phyloP scores from a whole-genome alignment of 2,797 vertebrate species.

The Bufotes viridis region DNA sequence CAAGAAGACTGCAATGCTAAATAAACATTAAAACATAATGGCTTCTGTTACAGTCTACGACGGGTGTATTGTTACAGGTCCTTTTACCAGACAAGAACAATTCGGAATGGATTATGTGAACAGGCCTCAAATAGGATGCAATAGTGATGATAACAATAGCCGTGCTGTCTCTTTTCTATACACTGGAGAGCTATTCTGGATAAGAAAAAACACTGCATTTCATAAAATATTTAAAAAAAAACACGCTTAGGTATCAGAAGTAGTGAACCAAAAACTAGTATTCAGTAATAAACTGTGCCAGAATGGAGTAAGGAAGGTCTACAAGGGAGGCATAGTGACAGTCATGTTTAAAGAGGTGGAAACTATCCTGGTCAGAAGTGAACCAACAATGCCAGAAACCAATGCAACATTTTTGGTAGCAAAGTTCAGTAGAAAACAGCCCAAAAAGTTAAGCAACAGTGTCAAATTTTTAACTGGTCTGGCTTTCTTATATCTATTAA shows the following conservation, averaged over 20 bases:
- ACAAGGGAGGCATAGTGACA: background rate
- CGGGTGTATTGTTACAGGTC: background rate
- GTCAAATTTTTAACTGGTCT: too few relatives aligned
- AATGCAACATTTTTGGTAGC: too few relatives aligned
- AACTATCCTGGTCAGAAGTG: background rate
- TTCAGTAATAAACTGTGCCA: background rate
- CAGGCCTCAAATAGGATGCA: background rate
- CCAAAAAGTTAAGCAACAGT: too few relatives aligned
- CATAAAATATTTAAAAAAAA: background rate
- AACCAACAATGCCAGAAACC: too few relatives aligned
- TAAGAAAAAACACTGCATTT: background rate
- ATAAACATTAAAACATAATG: constrained; percentile 33
- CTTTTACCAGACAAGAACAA: background rate
- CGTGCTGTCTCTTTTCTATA: background rate
- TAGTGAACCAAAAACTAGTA: background rate
- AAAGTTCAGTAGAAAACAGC: too few relatives aligned
- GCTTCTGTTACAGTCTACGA: constrained; percentile 2
- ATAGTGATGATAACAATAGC: constrained; percentile 1
- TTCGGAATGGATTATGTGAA: constrained; percentile 15
- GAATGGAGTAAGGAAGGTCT: background rate
- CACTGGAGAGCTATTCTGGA: background rate
- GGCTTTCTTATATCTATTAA: too few relatives aligned
- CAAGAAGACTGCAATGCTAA: constrained; percentile 20
- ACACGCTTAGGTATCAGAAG: background rate
- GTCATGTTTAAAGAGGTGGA: background rate